A percentile compares a stretch with the other conserved stretches of the same genome.
phyloP scores from a whole-genome alignment of 1,140 invertebrate genomes.

The Ganaspis sp. region DNA sequence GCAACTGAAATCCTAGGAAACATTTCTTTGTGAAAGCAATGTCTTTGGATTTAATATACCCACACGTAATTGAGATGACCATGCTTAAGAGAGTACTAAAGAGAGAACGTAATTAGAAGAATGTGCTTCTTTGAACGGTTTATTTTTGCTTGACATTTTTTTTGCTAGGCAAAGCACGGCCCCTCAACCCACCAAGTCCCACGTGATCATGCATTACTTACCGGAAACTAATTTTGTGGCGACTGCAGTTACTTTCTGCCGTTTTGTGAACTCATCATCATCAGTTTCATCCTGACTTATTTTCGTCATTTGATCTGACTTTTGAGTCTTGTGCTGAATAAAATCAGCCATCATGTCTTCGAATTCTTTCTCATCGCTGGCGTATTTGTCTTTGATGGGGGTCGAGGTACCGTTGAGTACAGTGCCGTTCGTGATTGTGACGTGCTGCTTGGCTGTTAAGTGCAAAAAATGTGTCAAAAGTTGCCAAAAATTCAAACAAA shows the following conservation, averaged over 20 bases:
- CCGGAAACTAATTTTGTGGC: slow-evolving; percentile 73
- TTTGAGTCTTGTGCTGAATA: slow-evolving; percentile 71
- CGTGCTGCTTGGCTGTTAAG: slow-evolving; percentile 74
- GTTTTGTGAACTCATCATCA: slow-evolving; percentile 71
- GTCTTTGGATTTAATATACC: slow-evolving; percentile 29
- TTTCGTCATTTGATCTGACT: slow-evolving; percentile 69
- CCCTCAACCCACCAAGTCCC: slow-evolving; percentile 69
- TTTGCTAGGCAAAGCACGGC: slow-evolving; percentile 68
- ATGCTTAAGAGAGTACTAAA: slow-evolving; percentile 53
- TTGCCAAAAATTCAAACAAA: slow-evolving; percentile 6
- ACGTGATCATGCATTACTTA: slow-evolving; percentile 66
- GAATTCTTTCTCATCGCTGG: slow-evolving; percentile 74
- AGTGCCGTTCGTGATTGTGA: slow-evolving; percentile 75
- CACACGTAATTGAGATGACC: slow-evolving; percentile 54
- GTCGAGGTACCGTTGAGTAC: slow-evolving; percentile 75
- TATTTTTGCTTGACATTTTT: slow-evolving; percentile 39
- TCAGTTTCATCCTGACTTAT: slow-evolving; percentile 66
- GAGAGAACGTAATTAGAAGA: slow-evolving; percentile 47
- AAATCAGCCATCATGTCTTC: slow-evolving; percentile 74
- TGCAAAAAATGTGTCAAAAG: slow-evolving; percentile 62
- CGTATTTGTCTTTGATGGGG: slow-evolving; percentile 76
- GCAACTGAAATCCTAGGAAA: slow-evolving; percentile 25
- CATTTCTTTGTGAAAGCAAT: not conserved
- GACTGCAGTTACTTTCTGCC: slow-evolving; percentile 70
- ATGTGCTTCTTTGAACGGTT: slow-evolving; percentile 37